A percentile compares a stretch with the other conserved stretches of the same genome.
Conservation (phyloP, 2,888 invertebrate species). For the Noctuana brunneofusca region DNA sequence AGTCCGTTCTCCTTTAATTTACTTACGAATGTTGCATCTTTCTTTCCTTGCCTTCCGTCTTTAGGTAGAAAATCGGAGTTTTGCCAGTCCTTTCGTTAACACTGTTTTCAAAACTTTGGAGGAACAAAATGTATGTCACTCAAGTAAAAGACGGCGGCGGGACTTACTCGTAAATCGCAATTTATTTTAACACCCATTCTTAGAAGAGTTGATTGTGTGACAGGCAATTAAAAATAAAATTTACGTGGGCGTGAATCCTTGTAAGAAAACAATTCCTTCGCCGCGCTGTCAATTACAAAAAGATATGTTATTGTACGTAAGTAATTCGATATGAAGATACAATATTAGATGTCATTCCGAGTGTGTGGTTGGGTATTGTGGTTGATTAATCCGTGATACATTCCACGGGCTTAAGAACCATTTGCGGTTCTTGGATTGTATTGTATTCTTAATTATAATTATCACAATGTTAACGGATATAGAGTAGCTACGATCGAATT, state of each 20-base stretch:
- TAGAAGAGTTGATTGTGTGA: not conserved
- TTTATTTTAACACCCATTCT: not conserved
- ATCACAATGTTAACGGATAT: not conserved
- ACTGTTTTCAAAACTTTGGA: not conserved
- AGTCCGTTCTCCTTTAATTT: too few species aligned
- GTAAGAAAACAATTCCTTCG: not conserved
- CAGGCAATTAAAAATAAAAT: not conserved
- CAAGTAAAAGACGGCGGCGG: slow-evolving; percentile 3
- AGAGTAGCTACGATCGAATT: not conserved
- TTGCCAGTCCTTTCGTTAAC: too few species aligned
- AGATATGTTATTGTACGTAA: not conserved
- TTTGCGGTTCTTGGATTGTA: not conserved
- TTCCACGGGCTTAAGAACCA: not conserved
- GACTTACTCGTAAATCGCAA: too few species aligned
- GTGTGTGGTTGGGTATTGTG: slow-evolving; percentile 12
- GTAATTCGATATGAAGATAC: not conserved
- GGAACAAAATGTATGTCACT: not conserved
- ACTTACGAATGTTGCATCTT: too few species aligned
- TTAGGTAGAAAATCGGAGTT: too few species aligned
- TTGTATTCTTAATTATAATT: not conserved
- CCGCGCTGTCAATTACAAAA: not conserved
- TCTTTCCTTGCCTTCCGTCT: too few species aligned
- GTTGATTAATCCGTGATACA: slow-evolving; percentile 10
- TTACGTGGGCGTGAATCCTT: not conserved
- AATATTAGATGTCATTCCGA: not conserved